Base-by-base conservation (phyloP, 2,797 vertebrate species). In the Spinus olivaceus region DNA sequence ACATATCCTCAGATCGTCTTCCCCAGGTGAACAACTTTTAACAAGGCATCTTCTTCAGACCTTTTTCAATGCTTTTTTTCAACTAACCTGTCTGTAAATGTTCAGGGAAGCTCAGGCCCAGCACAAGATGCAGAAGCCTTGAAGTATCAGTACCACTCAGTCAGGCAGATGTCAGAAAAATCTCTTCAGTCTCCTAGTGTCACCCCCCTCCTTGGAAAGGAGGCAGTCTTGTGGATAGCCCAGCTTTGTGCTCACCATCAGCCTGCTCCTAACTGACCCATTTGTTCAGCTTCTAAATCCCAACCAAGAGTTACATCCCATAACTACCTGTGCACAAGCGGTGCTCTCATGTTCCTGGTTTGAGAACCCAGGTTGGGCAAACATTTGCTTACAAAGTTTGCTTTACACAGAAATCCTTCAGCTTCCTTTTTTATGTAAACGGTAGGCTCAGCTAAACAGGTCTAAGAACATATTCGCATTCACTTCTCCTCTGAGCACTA, bases 291-390 rank as follows among this genome's bases (percentile, higher is more conserved):
- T 88, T 64, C 37, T 65, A 51, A 70, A 61, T 54, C 23, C 60
- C 30, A 37, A 33, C 12, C 30, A 33, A 41, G 30, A 54, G 20
- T 27, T 51, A 57, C 35, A 49, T 49, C 24, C 22, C 0, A 0
- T 49, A 53, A 76, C 15, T 46, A 37, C n/a, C 51, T 37, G 10
- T 33, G 33, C 25, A 21, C 25, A 74, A 53, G 25, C 20, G 50
- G 6, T 8, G 22, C 39, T 53, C 32, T 70, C 39, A 35, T 10
- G 3, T 35, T 74, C 28, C 47, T 86, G 28, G 14, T 37, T 71
- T 56, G 42, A 85, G 47, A 85, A 65, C 21, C 9, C 28, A 19
- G 28, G 21, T 20, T 54, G 66, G 35, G 10, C 14, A 72, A 86
- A 72, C 4, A 50, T 60, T 41, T 80, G 18, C 35, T 91, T 46